Evolutionary conservation across 1,140 invertebrate genomes (phyloP).

Genomic region (Gerris buenoi): DNA sequence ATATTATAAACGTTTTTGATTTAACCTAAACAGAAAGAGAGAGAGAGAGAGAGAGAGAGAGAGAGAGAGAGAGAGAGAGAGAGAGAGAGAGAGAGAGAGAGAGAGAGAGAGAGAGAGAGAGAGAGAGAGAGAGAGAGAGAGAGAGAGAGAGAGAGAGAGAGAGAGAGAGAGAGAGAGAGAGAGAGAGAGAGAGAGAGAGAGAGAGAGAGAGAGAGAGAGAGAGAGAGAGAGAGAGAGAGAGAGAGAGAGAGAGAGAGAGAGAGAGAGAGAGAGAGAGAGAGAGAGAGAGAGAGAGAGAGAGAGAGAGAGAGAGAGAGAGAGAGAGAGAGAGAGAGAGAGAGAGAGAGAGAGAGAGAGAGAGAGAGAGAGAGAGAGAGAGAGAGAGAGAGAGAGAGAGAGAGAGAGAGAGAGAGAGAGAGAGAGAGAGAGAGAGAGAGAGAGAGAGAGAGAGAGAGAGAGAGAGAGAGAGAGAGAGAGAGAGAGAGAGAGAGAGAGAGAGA

Average conservation of each 20-base stretch:
- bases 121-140: constrained; percentile 13
- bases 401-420: constrained; percentile 10
- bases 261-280: constrained; percentile 3
- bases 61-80: neutral
- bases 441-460: neutral
- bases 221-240: constrained; percentile 11
- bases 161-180: constrained; percentile 9
- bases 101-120: constrained; percentile 11
- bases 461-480: constrained; percentile 6
- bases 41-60: constrained; percentile 11
- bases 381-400: constrained; percentile 18
- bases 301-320: constrained; percentile 9
- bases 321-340: constrained; percentile 12
- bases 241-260: constrained; percentile 7
- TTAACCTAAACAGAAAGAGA: too few species aligned
- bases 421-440: constrained; percentile 6
- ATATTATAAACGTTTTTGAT: too few species aligned
- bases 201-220: constrained; percentile 13
- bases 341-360: constrained; percentile 19
- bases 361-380: constrained; percentile 19
- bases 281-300: constrained; percentile 15
- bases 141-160: constrained; percentile 11
- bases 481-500: constrained; percentile 11
- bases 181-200: neutral
- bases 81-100: constrained; percentile 6